Evolutionary conservation across 2,797 vertebrate species (phyloP), one percentile per base, ranked within the genome.

Genomic region (Antennarius maculatus): DNA sequence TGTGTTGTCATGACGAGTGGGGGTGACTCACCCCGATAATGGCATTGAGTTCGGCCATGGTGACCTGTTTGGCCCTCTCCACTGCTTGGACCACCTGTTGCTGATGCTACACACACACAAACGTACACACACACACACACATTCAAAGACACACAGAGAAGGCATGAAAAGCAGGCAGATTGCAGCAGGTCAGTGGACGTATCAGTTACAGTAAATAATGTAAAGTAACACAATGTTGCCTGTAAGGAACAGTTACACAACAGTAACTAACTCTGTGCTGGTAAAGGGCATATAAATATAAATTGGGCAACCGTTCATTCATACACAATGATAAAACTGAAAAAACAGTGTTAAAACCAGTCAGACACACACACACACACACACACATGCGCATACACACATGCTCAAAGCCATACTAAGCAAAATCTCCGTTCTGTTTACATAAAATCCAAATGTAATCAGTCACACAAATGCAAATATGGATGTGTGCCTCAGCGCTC

Each of bases 11-110:
- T 57, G 61, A 54, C 16, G 63, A 75, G 65, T 56, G 50, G 68
- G 60, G 74, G 64, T 61, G 74, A 91, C 96, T 97, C 93, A 97
- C 96, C 94, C 96, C 96, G 0, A 97, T 94, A 37, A 95, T 96
- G 88, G 95, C 95, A 65, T 98, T 98, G 91, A 98, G 95, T 86
- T 98, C 96, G 90, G 96, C 95, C 96, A 98, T 98, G 92, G 96
- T 98, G 92, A 98, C 96, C 93, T 98, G 96, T 89, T 98, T 98
- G 93, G 96, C 92, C 72, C 92, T 81, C 78, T 93, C 92, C 75
- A 93, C 92, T 2, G 92, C 91, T 80, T 93, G 92, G 61, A 93
- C 92, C 85, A 93, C 92, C 89, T 93, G 92, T 86, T 93, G 92
- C 74, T 86, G 86, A 61, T 86, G 83, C 89, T 91, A 61, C 94